These are phyloP conservation scores for Rapana venosa DNA, from an alignment of 2,888 invertebrate species.

Conservation along the genomic window DNA sequence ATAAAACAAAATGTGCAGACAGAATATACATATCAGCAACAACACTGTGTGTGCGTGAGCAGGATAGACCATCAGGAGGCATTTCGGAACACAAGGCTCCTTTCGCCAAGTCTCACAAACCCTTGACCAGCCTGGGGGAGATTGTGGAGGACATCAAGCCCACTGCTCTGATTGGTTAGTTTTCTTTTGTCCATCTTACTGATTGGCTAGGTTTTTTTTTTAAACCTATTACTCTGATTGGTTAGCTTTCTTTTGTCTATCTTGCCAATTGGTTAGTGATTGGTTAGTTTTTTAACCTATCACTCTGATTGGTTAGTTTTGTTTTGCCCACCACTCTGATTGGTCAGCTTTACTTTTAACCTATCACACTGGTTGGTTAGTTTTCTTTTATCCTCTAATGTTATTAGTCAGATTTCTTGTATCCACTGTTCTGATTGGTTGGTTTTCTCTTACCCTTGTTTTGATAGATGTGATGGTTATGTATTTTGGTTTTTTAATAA, in stretches of 20 bases:
- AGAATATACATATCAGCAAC: too few relatives aligned
- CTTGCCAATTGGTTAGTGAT: background rate
- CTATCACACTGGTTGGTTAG: background rate
- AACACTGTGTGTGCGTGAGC: conserved; percentile 35
- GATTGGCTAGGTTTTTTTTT: conserved; percentile 73
- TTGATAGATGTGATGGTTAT: background rate
- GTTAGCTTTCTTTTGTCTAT: conserved; percentile 79
- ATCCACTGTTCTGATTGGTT: background rate
- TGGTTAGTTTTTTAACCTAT: conserved; percentile 86
- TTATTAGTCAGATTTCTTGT: background rate
- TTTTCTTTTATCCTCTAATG: background rate
- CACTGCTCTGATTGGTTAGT: conserved; percentile 91
- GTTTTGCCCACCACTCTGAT: background rate
- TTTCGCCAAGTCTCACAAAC: conserved; percentile 86
- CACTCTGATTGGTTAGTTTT: conserved; percentile 89
- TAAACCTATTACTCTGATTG: conserved; percentile 94
- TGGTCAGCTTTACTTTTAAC: background rate
- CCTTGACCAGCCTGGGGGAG: conserved; percentile 87
- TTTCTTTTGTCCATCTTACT: conserved; percentile 7
- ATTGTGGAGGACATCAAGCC: conserved; percentile 91
- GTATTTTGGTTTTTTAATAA: too few relatives aligned
- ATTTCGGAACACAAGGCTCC: conserved; percentile 83
- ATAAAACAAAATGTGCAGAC: too few relatives aligned
- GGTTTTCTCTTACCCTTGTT: background rate
- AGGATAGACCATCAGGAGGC: conserved; percentile 87